Evolutionary conservation across 2,797 vertebrate genomes (phyloP).

Genomic region (Leptoclinus maculatus): DNA sequence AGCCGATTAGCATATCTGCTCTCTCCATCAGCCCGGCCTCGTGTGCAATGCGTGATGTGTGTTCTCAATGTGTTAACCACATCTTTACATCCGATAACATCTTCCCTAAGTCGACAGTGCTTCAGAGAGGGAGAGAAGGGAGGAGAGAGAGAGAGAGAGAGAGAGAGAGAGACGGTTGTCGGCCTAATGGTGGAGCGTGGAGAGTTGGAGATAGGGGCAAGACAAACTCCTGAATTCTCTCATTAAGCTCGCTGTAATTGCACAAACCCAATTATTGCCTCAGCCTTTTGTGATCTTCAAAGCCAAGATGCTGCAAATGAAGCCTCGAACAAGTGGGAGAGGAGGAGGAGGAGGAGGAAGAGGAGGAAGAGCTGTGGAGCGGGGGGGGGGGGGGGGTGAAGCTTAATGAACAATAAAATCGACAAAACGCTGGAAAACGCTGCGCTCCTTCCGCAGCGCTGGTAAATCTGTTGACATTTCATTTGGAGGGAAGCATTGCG

Average conservation of each 20-base stretch:
- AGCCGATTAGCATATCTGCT: conserved; percentile 60
- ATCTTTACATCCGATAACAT: conserved; percentile 48
- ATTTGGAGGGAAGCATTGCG: conserved; percentile 78
- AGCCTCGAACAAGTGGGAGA: conserved; percentile 76
- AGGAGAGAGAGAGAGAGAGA: not conserved
- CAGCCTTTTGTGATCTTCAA: conserved; percentile 87
- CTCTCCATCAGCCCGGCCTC: conserved; percentile 34
- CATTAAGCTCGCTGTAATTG: conserved; percentile 86
- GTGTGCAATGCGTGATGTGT: not conserved
- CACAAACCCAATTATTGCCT: conserved; percentile 87
- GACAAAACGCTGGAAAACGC: conserved; percentile 77
- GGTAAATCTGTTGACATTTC: conserved; percentile 89
- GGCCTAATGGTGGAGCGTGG: conserved; percentile 45
- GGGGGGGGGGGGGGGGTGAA: conserved; percentile 36
- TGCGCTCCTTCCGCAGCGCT: conserved; percentile 57
- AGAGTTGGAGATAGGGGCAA: conserved; percentile 70
- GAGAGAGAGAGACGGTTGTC: conserved; percentile 23
- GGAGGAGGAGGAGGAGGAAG: conserved; percentile 48
- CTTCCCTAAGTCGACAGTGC: conserved; percentile 21
- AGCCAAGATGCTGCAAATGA: conserved; percentile 83
- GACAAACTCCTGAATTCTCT: conserved; percentile 81
- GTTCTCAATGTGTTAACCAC: conserved; percentile 28
- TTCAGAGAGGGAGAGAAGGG: conserved; percentile 12
- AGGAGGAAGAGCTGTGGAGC: not conserved
- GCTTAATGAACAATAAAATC: conserved; percentile 88